These are phyloP conservation scores for Scaptodrosophila latifasciaeformis DNA, from an alignment of 2,888 invertebrate species.

Conservation along the genomic window DNA sequence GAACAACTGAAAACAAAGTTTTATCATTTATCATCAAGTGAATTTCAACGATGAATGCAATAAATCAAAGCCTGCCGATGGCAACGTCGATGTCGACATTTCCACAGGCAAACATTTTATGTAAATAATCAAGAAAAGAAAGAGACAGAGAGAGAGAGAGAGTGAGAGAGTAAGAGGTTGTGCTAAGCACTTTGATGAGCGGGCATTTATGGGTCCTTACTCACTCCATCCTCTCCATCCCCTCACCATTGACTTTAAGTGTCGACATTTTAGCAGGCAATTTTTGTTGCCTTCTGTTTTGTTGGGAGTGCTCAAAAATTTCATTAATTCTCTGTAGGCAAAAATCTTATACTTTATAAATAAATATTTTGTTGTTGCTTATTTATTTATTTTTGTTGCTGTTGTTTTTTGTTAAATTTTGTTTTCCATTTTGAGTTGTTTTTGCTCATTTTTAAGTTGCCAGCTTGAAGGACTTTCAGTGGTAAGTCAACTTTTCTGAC, in stretches of 20 bases:
- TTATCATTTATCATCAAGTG: constrained; percentile 60
- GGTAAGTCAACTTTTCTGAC: not conserved
- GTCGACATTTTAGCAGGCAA: constrained; percentile 7
- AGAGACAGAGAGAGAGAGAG: constrained; percentile 4
- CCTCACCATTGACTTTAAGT: constrained; percentile 14
- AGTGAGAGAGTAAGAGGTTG: constrained; percentile 13
- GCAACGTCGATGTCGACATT: no score
- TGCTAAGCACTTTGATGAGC: constrained; percentile 17
- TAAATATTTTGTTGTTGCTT: no score
- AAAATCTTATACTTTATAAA: no score
- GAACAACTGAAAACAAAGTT: constrained; percentile 45
- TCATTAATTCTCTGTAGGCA: constrained; percentile 8
- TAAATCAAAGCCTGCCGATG: constrained; percentile 46
- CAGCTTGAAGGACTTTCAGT: not conserved
- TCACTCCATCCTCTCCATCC: no score
- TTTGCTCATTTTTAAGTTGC: not conserved
- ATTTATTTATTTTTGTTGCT: no score
- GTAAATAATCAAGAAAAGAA: constrained; percentile 44
- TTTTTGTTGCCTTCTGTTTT: not conserved
- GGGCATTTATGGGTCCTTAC: not conserved
- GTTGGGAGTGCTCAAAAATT: constrained; percentile 9
- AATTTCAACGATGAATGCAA: constrained; percentile 42
- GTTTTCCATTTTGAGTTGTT: not conserved
- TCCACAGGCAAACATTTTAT: constrained; percentile 20
- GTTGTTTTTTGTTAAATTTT: not conserved